Evolutionary conservation across 2,113 vertebrate species (phyloP), one percentile per base, ranked within the genome.

Genomic region (Archilochus colubris): DNA sequence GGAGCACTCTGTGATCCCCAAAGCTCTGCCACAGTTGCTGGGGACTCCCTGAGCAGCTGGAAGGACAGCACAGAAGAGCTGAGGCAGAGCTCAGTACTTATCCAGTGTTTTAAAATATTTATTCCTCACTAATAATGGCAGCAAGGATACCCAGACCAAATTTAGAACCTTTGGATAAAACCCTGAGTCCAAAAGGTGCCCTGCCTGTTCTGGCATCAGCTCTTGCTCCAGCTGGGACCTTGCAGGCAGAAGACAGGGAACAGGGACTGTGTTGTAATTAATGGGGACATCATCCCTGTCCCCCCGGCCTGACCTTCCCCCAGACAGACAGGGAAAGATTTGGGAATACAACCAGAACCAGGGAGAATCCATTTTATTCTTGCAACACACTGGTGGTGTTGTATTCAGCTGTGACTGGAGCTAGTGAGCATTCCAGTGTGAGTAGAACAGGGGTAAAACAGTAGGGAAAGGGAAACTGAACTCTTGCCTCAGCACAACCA

Each of bases 361-460:
- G 51, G 38, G 46, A 46, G 64, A 75, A 92, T 0, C 5, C 30
- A 2, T 28, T 50, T 18, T 17, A 4, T 21, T 24, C 68, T 57
- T 36, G 17, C 66, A 23, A 75, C 51, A 7, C 27, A 4, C 44
- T 6, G 0, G 3, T 22, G 33, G 51, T 17, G 20, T 28, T 81
- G 44, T 12, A 23, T 33, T 44, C 5, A 0, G 55, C 80, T 51
- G 36, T 6, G n/a, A 30, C 33, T 46, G 76, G n/a, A 31, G 24
- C 2, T 1, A 46, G 50, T 0, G 0, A 27, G n/a, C 8, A 0
- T 33, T 54, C 40, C 73, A 40, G 63, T 3, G 13, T 6, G 53
- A 51, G 58, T 5, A 67, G 25, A 72, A 40, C 31, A 21, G 14
- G n/a, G 18, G 28, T 63, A 58, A 79, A 96, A 66, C 1, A 55